These are phyloP conservation scores for Coecobrya sp. DNA, from an alignment of 2,888 invertebrate genomes.

Conservation along the genomic window DNA sequence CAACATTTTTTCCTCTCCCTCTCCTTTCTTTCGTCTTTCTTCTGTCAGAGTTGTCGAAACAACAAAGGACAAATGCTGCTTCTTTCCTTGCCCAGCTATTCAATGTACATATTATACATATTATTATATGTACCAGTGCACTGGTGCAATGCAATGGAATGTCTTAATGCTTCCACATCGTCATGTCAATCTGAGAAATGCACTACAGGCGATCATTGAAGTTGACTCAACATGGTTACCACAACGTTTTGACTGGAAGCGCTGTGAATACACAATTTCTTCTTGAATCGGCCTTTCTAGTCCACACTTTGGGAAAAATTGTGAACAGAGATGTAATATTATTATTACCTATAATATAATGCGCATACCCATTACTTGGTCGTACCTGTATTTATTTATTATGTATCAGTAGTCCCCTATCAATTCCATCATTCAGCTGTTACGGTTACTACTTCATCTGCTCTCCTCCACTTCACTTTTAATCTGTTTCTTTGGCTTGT, in stretches of 20 bases:
- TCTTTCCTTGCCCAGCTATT: background rate
- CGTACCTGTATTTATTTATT: background rate
- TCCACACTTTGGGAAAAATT: background rate
- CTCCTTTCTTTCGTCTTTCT: slow-evolving; percentile 13
- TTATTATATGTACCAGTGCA: background rate
- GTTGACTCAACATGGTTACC: slow-evolving; percentile 36
- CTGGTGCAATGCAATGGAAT: slow-evolving; percentile 41
- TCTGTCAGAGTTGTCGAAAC: slow-evolving; percentile 76
- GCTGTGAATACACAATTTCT: slow-evolving; percentile 23
- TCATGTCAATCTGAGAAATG: slow-evolving; percentile 67
- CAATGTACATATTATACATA: too few species aligned
- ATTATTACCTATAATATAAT: background rate
- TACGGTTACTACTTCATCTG: slow-evolving; percentile 25
- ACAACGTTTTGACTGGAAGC: slow-evolving; percentile 72
- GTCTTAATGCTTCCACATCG: slow-evolving; percentile 66
- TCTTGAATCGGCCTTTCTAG: background rate
- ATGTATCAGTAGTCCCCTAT: slow-evolving; percentile 27
- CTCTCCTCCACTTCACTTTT: background rate
- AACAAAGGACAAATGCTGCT: slow-evolving; percentile 74
- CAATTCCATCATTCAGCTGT: slow-evolving; percentile 43
- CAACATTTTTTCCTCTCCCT: slow-evolving; percentile 51
- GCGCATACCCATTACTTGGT: background rate
- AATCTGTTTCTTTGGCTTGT: slow-evolving; percentile 9
- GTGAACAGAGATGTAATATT: background rate
- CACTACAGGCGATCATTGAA: slow-evolving; percentile 63